These are phyloP conservation scores for Teleogryllus occipitalis DNA, from an alignment of 1,140 invertebrate genomes.

Conservation along the genomic window DNA sequence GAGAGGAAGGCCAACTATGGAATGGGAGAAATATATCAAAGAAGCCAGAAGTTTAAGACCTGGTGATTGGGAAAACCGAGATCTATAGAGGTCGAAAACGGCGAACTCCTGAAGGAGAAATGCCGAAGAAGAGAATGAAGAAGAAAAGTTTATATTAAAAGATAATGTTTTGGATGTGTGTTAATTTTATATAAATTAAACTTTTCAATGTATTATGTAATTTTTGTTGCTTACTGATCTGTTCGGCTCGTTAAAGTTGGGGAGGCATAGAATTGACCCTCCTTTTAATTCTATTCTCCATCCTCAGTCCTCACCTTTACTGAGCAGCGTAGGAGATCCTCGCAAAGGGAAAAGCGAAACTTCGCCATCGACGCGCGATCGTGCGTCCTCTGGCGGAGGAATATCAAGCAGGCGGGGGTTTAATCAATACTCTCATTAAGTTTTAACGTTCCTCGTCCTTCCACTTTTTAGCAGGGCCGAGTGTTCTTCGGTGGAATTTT, in stretches of 20 bases:
- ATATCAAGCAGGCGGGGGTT: not conserved
- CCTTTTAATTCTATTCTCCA: too few species aligned
- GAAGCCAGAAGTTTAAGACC: not conserved
- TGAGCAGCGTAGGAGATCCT: too few species aligned
- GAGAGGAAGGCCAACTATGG: not conserved
- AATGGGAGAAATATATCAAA: not conserved
- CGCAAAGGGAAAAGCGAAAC: not conserved
- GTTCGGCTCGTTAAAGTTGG: too few species aligned
- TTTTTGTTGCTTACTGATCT: too few species aligned
- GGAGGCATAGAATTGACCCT: too few species aligned
- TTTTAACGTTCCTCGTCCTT: not conserved
- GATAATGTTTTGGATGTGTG: too few species aligned
- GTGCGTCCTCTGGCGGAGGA: not conserved
- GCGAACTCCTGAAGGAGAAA: not conserved
- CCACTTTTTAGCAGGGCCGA: not conserved
- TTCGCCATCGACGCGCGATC: not conserved
- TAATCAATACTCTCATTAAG: conserved; percentile 5
- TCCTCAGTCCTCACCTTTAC: too few species aligned
- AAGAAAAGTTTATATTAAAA: not conserved
- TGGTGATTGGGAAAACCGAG: not conserved
- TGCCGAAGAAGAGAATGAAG: not conserved
- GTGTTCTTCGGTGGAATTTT: not conserved
- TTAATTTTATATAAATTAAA: too few species aligned
- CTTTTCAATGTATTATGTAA: too few species aligned
- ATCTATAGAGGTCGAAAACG: not conserved